Evolutionary conservation across 1,140 invertebrate genomes (phyloP).

Genomic region (Aphelenchoides fujianensis): DNA sequence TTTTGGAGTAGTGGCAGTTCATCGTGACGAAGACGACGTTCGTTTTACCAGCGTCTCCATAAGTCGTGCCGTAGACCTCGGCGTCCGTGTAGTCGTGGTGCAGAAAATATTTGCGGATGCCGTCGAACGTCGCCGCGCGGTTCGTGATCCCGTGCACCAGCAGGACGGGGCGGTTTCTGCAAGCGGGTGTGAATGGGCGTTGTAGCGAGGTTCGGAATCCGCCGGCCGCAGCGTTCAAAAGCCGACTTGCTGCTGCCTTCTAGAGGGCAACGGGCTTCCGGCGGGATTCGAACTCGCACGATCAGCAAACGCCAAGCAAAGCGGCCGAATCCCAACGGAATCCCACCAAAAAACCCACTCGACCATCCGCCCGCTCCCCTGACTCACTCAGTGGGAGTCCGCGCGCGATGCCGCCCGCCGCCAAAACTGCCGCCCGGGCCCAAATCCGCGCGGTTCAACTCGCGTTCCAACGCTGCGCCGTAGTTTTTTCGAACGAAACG

Average conservation of each 20-base stretch:
- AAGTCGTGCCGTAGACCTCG: constrained; percentile 61
- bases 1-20: constrained; percentile 59
- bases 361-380: not conserved
- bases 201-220: no score
- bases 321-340: no score
- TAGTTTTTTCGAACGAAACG: constrained; percentile 39
- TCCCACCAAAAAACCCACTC: no score
- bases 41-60: constrained; percentile 58
- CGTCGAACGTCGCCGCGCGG: constrained; percentile 48
- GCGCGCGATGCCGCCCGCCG: constrained; percentile 41
- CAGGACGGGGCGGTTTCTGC: constrained; percentile 53
- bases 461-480: constrained; percentile 37
- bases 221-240: no score
- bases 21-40: constrained; percentile 60
- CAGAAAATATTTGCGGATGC: constrained; percentile 45
- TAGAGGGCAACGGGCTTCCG: no score
- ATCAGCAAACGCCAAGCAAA: no score
- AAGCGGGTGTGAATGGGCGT: constrained; percentile 30
- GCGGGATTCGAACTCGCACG: no score
- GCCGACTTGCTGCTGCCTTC: no score
- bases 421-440: constrained; percentile 51
- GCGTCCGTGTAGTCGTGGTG: constrained; percentile 48
- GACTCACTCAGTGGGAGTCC: constrained; percentile 38
- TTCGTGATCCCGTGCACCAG: constrained; percentile 61
- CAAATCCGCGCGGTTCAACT: constrained; percentile 39